These are phyloP conservation scores for Pandemis corylana DNA, from an alignment of 2,888 invertebrate genomes.

Conservation along the genomic window DNA sequence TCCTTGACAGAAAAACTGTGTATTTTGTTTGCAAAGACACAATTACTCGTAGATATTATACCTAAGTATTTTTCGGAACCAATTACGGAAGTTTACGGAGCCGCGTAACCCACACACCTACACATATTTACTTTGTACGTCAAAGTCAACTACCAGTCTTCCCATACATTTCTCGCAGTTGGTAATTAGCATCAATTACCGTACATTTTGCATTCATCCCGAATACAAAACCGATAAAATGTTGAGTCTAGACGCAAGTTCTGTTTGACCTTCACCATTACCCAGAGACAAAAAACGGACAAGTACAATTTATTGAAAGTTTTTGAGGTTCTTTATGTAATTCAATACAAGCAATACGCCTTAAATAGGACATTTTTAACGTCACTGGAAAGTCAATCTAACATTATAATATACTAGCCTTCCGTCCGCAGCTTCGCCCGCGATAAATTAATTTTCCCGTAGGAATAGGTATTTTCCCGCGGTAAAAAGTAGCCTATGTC, in stretches of 20 bases:
- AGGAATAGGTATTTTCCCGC: too few species aligned
- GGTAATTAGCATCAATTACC: conserved; percentile 22
- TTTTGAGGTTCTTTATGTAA: background rate
- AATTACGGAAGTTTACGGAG: background rate
- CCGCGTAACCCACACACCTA: background rate
- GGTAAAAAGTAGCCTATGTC: too few species aligned
- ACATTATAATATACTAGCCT: too few species aligned
- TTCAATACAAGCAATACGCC: background rate
- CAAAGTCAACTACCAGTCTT: background rate
- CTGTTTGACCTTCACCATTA: conserved; percentile 34
- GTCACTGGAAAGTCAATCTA: background rate
- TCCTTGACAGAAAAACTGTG: background rate
- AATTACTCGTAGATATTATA: too few species aligned
- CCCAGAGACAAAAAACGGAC: conserved; percentile 18
- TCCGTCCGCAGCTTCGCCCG: too few species aligned
- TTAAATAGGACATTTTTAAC: background rate
- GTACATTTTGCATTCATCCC: conserved; percentile 29
- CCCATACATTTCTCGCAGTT: conserved; percentile 20
- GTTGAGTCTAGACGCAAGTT: conserved; percentile 35
- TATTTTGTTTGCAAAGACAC: too few species aligned
- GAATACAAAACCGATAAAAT: conserved; percentile 30
- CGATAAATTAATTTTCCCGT: too few species aligned
- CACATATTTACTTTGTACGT: background rate
- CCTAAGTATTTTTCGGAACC: background rate
- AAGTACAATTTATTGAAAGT: conserved; percentile 11